Evolutionary conservation across 2,888 invertebrate genomes (phyloP).

Genomic region (Clusia tigrina): DNA sequence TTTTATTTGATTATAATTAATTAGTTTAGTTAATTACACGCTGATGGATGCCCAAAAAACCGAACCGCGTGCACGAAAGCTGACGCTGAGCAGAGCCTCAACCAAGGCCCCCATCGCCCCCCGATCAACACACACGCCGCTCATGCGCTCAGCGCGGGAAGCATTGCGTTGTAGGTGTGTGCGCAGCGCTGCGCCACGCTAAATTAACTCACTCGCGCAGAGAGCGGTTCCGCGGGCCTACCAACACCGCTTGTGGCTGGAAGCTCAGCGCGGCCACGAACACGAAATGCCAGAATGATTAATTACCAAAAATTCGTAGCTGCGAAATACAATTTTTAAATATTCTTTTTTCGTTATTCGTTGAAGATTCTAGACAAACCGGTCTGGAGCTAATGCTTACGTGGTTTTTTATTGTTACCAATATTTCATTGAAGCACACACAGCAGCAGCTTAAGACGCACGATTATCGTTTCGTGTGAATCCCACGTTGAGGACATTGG

Average conservation of each 20-base stretch:
- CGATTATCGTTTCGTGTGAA: too few relatives aligned
- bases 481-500: too few relatives aligned
- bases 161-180: neutral
- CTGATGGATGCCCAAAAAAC: neutral
- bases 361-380: slow-evolving; percentile 15
- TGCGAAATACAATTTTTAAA: slow-evolving; percentile 24
- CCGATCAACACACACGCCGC: neutral
- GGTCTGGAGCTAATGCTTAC: slow-evolving; percentile 17
- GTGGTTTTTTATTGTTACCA: too few relatives aligned
- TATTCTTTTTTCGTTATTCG: slow-evolving; percentile 14
- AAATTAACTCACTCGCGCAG: neutral
- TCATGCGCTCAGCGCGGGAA: neutral
- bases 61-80: neutral
- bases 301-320: slow-evolving; percentile 28
- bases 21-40: slow-evolving; percentile 29
- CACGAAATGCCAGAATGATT: slow-evolving; percentile 27
- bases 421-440: too few relatives aligned
- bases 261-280: neutral
- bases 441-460: too few relatives aligned
- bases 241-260: neutral
- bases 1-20: slow-evolving; percentile 28
- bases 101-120: neutral
- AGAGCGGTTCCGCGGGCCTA: neutral
- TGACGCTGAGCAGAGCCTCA: neutral
- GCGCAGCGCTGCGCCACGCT: neutral